These are phyloP conservation scores for Drosophila novamexicana DNA, from an alignment of 1,140 invertebrate genomes.

Conservation along the genomic window DNA sequence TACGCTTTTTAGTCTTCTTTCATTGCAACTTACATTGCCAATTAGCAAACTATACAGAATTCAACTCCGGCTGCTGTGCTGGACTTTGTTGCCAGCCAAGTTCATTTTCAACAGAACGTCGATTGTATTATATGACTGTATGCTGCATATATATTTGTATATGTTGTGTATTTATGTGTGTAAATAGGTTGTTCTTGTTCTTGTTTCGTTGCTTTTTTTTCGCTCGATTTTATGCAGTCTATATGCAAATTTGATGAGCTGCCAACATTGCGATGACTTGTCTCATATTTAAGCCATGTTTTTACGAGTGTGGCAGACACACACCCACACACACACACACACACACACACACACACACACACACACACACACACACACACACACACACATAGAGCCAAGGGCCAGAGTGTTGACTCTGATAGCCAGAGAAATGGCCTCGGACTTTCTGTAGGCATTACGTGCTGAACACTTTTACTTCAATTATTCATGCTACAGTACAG, in stretches of 20 bases:
- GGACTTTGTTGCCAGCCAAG: slow-evolving; percentile 6
- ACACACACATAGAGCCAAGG: not conserved
- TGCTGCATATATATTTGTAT: not conserved
- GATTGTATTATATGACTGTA: slow-evolving; percentile 1
- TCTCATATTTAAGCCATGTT: slow-evolving; percentile 44
- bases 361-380: not conserved
- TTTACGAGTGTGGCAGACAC: slow-evolving; percentile 33
- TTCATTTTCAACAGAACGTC: slow-evolving; percentile 3
- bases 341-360: not conserved
- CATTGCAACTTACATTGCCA: not conserved
- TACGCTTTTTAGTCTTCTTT: not conserved
- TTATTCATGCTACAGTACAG: slow-evolving; percentile 36
- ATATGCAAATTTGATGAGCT: slow-evolving; percentile 57
- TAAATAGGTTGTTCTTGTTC: not conserved
- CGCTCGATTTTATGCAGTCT: slow-evolving; percentile 36
- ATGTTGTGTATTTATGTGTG: not conserved
- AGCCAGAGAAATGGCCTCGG: slow-evolving; percentile 27
- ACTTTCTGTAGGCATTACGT: slow-evolving; percentile 50
- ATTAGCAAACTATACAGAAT: slow-evolving; percentile 1
- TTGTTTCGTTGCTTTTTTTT: slow-evolving; percentile 5
- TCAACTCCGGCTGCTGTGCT: not conserved
- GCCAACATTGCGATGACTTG: slow-evolving; percentile 43
- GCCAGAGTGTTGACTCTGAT: slow-evolving; percentile 10
- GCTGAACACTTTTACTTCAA: slow-evolving; percentile 55
- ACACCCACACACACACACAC: not conserved